These are phyloP conservation scores for Cydia pomonella DNA, from an alignment of 1,140 invertebrate genomes.

Conservation along the genomic window DNA sequence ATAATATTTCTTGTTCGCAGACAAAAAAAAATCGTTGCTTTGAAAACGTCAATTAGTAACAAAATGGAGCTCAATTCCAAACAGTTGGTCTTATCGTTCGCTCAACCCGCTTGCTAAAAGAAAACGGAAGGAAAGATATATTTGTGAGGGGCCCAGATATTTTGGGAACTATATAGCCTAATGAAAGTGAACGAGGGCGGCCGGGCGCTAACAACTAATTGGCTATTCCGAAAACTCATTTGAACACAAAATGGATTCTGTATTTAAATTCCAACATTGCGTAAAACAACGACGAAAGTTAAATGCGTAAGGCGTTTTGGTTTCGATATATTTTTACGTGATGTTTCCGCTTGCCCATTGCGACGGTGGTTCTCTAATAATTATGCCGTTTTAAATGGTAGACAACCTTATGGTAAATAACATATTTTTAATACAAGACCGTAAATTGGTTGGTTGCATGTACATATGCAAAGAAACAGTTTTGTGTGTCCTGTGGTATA, in stretches of 20 bases:
- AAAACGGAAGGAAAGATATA: conserved; percentile 73
- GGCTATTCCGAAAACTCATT: conserved; percentile 80
- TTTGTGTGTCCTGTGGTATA: background rate
- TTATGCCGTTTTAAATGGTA: background rate
- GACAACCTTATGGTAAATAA: background rate
- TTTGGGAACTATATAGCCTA: conserved; percentile 79
- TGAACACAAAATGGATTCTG: conserved; percentile 80
- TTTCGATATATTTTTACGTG: conserved; percentile 53
- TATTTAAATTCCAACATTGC: conserved; percentile 79
- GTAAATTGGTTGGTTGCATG: background rate
- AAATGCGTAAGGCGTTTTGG: conserved; percentile 68
- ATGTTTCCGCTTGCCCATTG: conserved; percentile 20
- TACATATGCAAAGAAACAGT: background rate
- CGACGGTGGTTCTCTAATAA: background rate
- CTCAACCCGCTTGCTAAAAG: conserved; percentile 60
- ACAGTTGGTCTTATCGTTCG: conserved; percentile 56
- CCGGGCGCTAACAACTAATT: conserved; percentile 80
- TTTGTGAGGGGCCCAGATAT: conserved; percentile 73
- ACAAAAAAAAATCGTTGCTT: conserved; percentile 43
- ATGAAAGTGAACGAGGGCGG: conserved; percentile 78
- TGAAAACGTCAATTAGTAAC: background rate
- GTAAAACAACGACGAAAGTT: conserved; percentile 75
- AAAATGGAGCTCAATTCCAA: conserved; percentile 46
- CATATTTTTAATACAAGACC: background rate
- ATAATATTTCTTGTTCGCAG: conserved; percentile 34